Evolutionary conservation across 2,888 invertebrate genomes (phyloP), one percentile per base, ranked within the genome.

Genomic region (Gastracanthus pulcherrimus): DNA sequence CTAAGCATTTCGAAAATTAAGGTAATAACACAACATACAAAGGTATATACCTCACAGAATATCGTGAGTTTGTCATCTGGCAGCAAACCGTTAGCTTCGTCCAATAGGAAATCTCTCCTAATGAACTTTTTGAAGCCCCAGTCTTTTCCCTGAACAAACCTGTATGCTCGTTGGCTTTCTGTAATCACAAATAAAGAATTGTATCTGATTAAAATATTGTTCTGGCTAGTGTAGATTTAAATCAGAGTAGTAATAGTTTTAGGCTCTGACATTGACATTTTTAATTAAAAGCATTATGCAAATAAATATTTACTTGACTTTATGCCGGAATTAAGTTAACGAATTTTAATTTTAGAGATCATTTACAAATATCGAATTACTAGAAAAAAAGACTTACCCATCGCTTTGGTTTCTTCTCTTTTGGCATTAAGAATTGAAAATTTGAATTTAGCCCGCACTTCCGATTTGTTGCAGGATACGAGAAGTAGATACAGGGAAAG

Each of bases 121-220:
- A 99, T 99, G 92, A 99, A 99, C 93, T 99, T 99, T 93, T 99
- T 99, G 94, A 99, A 99, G 82, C 99, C 99, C 99, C 99, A 99
- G 94, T 99, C 99, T 93, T 99, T 99, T 88, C 99, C 99, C 93
- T 99, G 99, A 84, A 99, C 99, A 93, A 99, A 99, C 94, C 99
- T 95, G 93, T 99, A 99, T 85, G 99, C 99, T 92, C 99, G 92
- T 90, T 96, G 96, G 89, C 95, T 95, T 90, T 96, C 95, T 95
- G 92, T 51, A 93, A 92, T 84, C 19, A 51, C 19, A 80, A 45
- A 67, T 13, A 36, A 19, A 74, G n/a, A 38, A 16, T n/a, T n/a
- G n/a, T n/a, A n/a, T n/a, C n/a, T n/a, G 16, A 29, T 29, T n/a
- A n/a, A 26, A 66, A 19, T 9, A 19, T 2, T 23, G 26, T 9